A percentile compares a stretch with the other conserved stretches of the same genome.
These are phyloP conservation scores for Oryzias woworae DNA, from an alignment of 2,113 vertebrate species.

Conservation along the genomic window DNA sequence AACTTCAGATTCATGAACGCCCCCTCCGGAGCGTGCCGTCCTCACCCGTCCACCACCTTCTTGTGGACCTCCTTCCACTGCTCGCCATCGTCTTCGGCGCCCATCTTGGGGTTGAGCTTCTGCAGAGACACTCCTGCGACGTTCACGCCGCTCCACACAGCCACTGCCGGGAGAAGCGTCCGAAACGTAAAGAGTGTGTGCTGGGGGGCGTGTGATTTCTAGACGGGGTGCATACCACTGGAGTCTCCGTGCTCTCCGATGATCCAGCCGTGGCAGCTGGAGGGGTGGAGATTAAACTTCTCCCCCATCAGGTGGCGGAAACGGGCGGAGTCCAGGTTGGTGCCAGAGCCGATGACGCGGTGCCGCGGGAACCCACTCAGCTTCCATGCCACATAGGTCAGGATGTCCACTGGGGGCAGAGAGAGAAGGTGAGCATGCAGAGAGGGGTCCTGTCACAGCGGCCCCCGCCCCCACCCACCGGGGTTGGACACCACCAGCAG, in stretches of 20 bases:
- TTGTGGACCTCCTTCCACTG: constrained; percentile 94
- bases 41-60: constrained; percentile 94
- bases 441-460: not conserved
- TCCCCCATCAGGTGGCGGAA: constrained; percentile 96
- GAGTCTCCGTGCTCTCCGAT: constrained; percentile 95
- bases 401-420: constrained; percentile 85
- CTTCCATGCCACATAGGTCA: constrained; percentile 99
- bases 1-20: too few relatives aligned
- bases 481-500: constrained; percentile 96
- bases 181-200: not conserved
- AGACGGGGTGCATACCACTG: constrained; percentile 80
- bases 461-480: constrained; percentile 76
- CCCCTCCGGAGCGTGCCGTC: not conserved
- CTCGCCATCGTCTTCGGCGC: constrained; percentile 85
- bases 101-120: constrained; percentile 86
- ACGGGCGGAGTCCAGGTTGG: constrained; percentile 95
- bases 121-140: constrained; percentile 93
- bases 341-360: constrained; percentile 94
- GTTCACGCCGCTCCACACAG: constrained; percentile 96
- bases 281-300: constrained; percentile 86
- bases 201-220: constrained; percentile 32
- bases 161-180: constrained; percentile 75
- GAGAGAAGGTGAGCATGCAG: not conserved
- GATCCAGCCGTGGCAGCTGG: constrained; percentile 95
- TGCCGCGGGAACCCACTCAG: constrained; percentile 95